Percentiles rank a stretch among this genome's conserved stretches.
These are phyloP conservation scores for Danio jaintianensis DNA, from an alignment of 2,797 vertebrate species.

Conservation along the genomic window DNA sequence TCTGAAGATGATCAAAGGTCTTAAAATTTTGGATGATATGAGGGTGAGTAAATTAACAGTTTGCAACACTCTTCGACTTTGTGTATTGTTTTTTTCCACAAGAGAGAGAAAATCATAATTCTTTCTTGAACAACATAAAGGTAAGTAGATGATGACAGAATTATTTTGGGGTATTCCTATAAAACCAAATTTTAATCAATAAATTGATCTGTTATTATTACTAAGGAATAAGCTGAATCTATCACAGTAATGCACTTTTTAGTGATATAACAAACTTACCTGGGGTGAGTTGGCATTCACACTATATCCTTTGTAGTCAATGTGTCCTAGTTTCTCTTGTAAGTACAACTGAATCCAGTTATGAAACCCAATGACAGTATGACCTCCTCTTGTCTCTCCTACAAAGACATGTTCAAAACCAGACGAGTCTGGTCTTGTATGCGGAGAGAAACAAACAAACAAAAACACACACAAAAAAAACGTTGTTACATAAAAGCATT, in stretches of 20 bases:
- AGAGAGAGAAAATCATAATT: not conserved
- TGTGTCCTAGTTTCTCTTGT: constrained; percentile 84
- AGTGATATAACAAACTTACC: constrained; percentile 61
- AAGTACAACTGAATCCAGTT: constrained; percentile 87
- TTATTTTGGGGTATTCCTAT: not conserved
- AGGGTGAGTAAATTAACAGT: too few species aligned
- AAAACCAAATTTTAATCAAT: not conserved
- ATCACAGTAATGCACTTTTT: not conserved
- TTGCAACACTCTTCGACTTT: too few species aligned
- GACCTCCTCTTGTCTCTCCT: constrained; percentile 80
- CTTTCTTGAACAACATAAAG: not conserved
- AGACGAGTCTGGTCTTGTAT: constrained; percentile 81
- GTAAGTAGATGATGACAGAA: not conserved
- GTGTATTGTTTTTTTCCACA: not conserved
- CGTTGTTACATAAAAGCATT: not conserved
- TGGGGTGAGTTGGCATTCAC: constrained; percentile 74
- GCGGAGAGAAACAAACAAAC: not conserved
- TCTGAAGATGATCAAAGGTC: too few species aligned
- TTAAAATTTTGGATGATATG: too few species aligned
- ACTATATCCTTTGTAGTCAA: constrained; percentile 85
- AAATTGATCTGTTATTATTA: not conserved
- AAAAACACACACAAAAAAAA: not conserved
- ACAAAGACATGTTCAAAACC: constrained; percentile 87
- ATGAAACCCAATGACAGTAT: constrained; percentile 85
- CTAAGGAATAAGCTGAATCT: too few species aligned